Conservation (phyloP, 2,888 invertebrate genomes). For the Philonicus albiceps region DNA sequence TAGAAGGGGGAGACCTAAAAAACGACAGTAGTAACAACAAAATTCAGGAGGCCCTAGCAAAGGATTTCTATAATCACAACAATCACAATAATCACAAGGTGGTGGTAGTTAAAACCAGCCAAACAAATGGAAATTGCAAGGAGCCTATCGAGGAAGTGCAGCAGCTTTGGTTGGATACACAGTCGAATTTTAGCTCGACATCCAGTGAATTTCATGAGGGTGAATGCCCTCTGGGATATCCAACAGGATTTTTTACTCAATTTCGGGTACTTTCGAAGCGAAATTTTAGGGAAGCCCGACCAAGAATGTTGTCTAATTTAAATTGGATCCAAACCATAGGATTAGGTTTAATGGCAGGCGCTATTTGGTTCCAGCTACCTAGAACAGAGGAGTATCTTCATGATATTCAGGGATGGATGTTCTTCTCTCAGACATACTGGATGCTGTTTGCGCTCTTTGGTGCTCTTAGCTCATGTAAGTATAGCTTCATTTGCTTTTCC, state of each 20-base stretch:
- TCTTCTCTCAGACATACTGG: conserved; percentile 84
- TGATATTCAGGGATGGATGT: conserved; percentile 85
- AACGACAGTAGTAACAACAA: conserved; percentile 44
- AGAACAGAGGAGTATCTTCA: conserved; percentile 76
- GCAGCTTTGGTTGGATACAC: conserved; percentile 74
- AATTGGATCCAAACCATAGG: conserved; percentile 81
- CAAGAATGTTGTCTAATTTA: conserved; percentile 77
- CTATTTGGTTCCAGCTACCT: conserved; percentile 81
- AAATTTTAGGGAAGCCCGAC: conserved; percentile 78
- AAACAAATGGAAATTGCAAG: conserved; percentile 33
- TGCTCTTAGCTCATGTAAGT: conserved; percentile 80
- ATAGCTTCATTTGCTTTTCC: neutral
- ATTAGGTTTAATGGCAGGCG: conserved; percentile 75
- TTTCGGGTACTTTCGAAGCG: conserved; percentile 77
- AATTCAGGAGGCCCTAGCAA: conserved; percentile 40
- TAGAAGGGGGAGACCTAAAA: conserved; percentile 62
- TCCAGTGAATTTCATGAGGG: conserved; percentile 68
- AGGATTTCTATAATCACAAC: conserved; percentile 42
- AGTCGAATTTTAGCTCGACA: conserved; percentile 74
- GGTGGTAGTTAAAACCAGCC: conserved; percentile 36
- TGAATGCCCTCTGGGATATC: conserved; percentile 72
- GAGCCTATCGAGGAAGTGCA: conserved; percentile 63
- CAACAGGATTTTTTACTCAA: conserved; percentile 81
- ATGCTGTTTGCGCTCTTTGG: conserved; percentile 82
- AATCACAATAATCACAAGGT: conserved; percentile 8